Evolutionary conservation across 2,888 invertebrate genomes (phyloP).

Genomic region (Yponomeuta evonymella): DNA sequence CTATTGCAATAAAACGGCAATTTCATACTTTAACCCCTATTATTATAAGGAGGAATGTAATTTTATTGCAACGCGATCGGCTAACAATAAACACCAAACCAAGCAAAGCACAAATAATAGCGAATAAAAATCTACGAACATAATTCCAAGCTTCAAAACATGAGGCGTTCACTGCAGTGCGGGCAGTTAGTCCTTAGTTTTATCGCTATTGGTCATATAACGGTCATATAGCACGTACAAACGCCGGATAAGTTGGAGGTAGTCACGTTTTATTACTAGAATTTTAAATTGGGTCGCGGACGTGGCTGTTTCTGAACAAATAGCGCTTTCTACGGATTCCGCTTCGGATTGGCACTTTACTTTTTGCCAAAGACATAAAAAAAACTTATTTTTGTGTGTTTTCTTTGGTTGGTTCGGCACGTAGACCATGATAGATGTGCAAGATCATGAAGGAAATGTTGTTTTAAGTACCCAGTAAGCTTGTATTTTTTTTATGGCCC

Average conservation of each 20-base stretch:
- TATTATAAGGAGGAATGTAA: too few relatives aligned
- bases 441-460: too few relatives aligned
- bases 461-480: too few relatives aligned
- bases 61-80: background rate
- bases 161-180: background rate
- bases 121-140: background rate
- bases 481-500: too few relatives aligned
- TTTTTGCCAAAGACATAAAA: background rate
- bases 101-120: background rate
- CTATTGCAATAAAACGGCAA: too few relatives aligned
- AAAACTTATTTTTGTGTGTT: background rate
- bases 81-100: background rate
- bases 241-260: background rate
- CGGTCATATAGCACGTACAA: conserved; percentile 12
- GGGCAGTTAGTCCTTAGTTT: conserved; percentile 3
- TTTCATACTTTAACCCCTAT: too few relatives aligned
- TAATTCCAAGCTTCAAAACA: background rate
- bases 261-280: conserved; percentile 15
- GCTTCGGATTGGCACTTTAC: background rate
- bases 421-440: too few relatives aligned
- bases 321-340: background rate
- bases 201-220: conserved; percentile 3
- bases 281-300: conserved; percentile 13
- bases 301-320: conserved; percentile 3
- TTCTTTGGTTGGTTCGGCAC: background rate